Evolutionary conservation across 2,888 invertebrate genomes (phyloP), one percentile per base, ranked within the genome.

Genomic region (Pelosia muscerda): DNA sequence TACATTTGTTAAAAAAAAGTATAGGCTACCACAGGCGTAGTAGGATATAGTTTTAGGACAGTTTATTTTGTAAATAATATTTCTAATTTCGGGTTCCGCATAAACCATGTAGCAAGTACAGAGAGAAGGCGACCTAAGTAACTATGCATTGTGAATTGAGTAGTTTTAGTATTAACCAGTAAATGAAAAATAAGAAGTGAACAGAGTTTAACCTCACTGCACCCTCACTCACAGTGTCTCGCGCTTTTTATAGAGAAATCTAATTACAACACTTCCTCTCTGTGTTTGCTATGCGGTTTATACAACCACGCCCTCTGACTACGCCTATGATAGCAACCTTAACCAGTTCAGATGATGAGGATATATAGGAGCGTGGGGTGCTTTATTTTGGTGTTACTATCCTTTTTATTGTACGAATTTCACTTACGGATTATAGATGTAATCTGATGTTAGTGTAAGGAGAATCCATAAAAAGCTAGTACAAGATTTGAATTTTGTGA

Each of bases 341-440:
- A 31, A 19, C 53, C 31, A 11, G 62, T 23, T 22, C n/a, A 6
- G 22, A 31, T 22, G 23, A 15, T 38, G 38, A 19, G 23, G 25
- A 63, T 56, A 3, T 38, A 31, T 28, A n/a, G 11, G n/a, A 31
- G 19, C 8, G 34, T 38, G 26, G 28, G 49, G 63, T 31, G n/a
- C 22, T 54, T n/a, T 26, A 13, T n/a, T 49, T 56, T 49, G 57
- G 23, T 11, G 23, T 67, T 58, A 25, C 28, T 53, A 19, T 67
- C 11, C 13, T 56, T 54, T 59, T 19, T 38, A 23, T 38, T 38
- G 26, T 22, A 63, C 26, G 28, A 26, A 31, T 73, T 64, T 73
- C 73, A 81, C 75, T 79, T 42, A 58, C 80, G 75, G 72, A 77
- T 81, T 81, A 64, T 75, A 74, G 8, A 54, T 53, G 66, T 79